Base-by-base conservation (phyloP, 2,888 invertebrate genomes). In the Lasioglossum malachurum region DNA sequence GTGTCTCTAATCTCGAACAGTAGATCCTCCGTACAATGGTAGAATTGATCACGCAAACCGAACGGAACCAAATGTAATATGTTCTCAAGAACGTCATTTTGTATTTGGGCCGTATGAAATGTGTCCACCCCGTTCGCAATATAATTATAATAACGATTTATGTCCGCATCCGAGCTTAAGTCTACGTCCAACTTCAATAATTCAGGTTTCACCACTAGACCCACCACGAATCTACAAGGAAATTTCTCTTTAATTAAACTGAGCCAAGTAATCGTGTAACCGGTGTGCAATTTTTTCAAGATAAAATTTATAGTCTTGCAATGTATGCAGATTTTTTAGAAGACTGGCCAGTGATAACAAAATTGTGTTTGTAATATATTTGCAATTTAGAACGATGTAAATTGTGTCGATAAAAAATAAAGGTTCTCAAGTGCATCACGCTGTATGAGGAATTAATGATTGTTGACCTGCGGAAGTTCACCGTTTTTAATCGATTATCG, bases 71-170 rank as follows among this genome's bases (percentile, higher is more conserved):
- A 95, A 86, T 96, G 95, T 73, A 97, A 96, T 60, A 98, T 97
- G 93, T 96, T 96, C 78, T 96, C 96, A 78, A 98, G 95, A 93
- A 98, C 97, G 92, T 96, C 96, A 82, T 97, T 96, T 93, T 98
- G 98, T 93, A 99, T 96, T 12, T 98, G 97, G 0, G 98, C 97
- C 0, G 99, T 98, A 94, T 98, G 98, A 90, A 98, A 97, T 0
- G 98, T 98, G 93, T 99, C 98, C 53, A 98, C 97, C 2, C 99
- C 99, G 95, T 98, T 97, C 92, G 97, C 97, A 82, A 99, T 97
- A 93, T 99, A 99, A 95, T 98, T 98, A 94, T 98, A 98, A 95
- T 99, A 99, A 87, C 98, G 96, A 77, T 97, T 95, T 92, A 97
- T 95, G 94, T 97, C 97, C 91, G 96, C 96, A 93, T 98, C 98